A percentile compares a stretch with the other conserved stretches of the same genome.
Evolutionary conservation across 2,888 invertebrate species (phyloP).

Genomic region (Criorhina ranunculi): DNA sequence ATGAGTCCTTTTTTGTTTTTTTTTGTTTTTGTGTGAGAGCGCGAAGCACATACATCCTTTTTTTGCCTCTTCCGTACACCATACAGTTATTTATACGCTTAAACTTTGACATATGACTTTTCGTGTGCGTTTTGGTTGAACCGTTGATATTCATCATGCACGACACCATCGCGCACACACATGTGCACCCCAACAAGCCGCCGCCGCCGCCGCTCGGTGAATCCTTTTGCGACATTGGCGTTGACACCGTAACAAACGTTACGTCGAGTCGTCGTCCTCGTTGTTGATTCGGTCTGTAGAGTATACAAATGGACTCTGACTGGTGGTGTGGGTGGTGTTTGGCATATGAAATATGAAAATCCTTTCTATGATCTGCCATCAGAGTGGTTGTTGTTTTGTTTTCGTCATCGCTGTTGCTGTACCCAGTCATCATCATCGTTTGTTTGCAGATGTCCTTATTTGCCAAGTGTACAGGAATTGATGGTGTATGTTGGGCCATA

Average conservation of each 20-base stretch:
- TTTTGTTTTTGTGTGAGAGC: slow-evolving; percentile 40
- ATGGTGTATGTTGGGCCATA: slow-evolving; percentile 50
- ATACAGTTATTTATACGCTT: slow-evolving; percentile 68
- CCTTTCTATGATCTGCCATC: slow-evolving; percentile 62
- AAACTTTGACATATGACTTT: slow-evolving; percentile 75
- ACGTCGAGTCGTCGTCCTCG: slow-evolving; percentile 32
- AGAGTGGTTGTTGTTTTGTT: slow-evolving; percentile 18
- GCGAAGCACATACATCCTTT: slow-evolving; percentile 49
- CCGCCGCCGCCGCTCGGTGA: slow-evolving; percentile 23
- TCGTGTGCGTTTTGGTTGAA: slow-evolving; percentile 73
- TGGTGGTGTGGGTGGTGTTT: slow-evolving; percentile 10
- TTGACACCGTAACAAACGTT: slow-evolving; percentile 56
- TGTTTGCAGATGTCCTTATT: slow-evolving; percentile 69
- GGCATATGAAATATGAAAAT: slow-evolving; percentile 58
- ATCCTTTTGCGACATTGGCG: slow-evolving; percentile 49
- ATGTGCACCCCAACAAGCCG: slow-evolving; percentile 35
- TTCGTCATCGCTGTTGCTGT: slow-evolving; percentile 19
- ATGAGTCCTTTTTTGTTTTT: slow-evolving; percentile 72
- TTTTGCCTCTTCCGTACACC: slow-evolving; percentile 36
- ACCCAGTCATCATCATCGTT: slow-evolving; percentile 47
- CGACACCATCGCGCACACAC: slow-evolving; percentile 46
- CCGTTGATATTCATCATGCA: slow-evolving; percentile 70
- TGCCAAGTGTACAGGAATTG: slow-evolving; percentile 52
- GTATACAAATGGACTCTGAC: slow-evolving; percentile 17
- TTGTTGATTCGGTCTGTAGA: not conserved